Evolutionary conservation across 2,113 vertebrate genomes (phyloP), one percentile per base, ranked within the genome.

Genomic region (Trochalopteron elliotii): DNA sequence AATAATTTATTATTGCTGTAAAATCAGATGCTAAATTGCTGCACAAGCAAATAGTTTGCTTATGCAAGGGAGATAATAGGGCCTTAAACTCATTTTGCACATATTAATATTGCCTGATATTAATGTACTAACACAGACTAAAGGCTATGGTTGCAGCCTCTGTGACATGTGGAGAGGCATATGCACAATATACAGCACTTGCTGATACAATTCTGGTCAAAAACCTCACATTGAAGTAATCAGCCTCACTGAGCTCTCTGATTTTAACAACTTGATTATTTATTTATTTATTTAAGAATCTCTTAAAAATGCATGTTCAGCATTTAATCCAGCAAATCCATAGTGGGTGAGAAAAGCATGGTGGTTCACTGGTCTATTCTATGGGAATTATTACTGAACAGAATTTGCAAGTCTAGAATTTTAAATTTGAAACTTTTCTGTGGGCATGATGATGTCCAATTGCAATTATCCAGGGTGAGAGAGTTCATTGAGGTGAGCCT

Each of bases 11-110:
- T 74, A 40, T 57, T 3, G 0, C 40, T 42, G n/a, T 72, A 89
- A 89, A 93, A 42, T 50, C 91, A 92, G 72, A 82, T 78, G 52
- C 17, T 87, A 71, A 78, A 91, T 53, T 64, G 14, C 87, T 94
- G 90, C 77, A 63, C 64, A 68, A 82, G 45, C 11, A 94, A 67
- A 70, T 44, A 71, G 4, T 83, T 91, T 94, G 52, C 56, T 92
- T 90, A 83, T 72, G 49, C 31, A 89, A 81, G 70, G 59, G 45
- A 80, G 37, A 77, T 47, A 83, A 79, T 39, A 69, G 27, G 9
- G 33, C 12, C 59, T 71, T 72, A 77, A 87, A 55, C 37, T 84
- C 0, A 49, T 84, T 85, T 89, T 93, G 37, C 33, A 50, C 19
- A 15, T 59, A 47, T 35, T n/a, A 55, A 44, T 28, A 53, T 35